phyloP scores from a whole-genome alignment of 2,797 vertebrate genomes.

The Melanotaenia pygmaea region DNA sequence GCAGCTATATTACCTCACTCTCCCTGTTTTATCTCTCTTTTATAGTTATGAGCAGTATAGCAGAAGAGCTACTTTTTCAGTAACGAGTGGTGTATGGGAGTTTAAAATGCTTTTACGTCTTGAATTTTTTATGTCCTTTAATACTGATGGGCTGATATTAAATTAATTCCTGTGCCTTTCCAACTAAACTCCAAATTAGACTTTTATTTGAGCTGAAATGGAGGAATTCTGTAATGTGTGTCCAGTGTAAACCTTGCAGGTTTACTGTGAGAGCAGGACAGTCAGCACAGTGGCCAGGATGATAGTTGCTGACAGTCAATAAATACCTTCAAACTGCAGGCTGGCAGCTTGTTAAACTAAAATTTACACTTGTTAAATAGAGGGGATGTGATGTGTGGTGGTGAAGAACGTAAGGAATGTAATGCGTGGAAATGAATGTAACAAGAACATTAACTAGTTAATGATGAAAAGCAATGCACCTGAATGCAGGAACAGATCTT shows the following conservation, averaged over 20 bases:
- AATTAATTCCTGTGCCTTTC: not conserved
- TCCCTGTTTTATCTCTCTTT: slow-evolving; percentile 35
- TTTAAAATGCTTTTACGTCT: slow-evolving; percentile 10
- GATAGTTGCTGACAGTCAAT: slow-evolving; percentile 2
- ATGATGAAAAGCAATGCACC: not conserved
- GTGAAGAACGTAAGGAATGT: not conserved
- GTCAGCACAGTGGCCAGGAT: not conserved
- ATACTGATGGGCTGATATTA: not conserved
- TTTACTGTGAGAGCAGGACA: not conserved
- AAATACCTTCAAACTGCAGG: not conserved
- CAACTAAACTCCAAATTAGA: not conserved
- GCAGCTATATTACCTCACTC: slow-evolving; percentile 28
- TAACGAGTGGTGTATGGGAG: not conserved
- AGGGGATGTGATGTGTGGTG: not conserved
- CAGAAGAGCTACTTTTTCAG: slow-evolving; percentile 2
- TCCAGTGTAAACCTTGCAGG: not conserved
- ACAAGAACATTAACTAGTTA: not conserved
- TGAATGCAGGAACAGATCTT: not conserved
- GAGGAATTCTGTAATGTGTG: not conserved
- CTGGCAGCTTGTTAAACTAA: not conserved
- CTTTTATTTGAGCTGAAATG: not conserved
- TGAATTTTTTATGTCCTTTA: slow-evolving; percentile 3
- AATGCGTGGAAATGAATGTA: not conserved
- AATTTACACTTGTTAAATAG: slow-evolving; percentile 1
- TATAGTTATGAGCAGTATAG: slow-evolving; percentile 10